phyloP scores from a whole-genome alignment of 2,888 invertebrate species.

The Monopis laevigella region DNA sequence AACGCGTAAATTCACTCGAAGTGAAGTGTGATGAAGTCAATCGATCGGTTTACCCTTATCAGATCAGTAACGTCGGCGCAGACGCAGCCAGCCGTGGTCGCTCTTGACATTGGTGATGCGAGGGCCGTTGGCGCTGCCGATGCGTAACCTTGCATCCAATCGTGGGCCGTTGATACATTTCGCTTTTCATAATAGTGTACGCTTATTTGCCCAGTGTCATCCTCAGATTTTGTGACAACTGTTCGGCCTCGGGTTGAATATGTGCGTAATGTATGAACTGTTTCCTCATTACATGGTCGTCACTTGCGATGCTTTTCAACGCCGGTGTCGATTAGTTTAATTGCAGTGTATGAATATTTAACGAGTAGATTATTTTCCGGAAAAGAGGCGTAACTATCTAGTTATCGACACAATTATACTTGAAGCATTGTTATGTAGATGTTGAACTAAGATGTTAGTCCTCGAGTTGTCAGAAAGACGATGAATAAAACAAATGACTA shows the following conservation, averaged over 20 bases:
- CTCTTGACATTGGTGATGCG: slow-evolving; percentile 7
- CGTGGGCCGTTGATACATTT: slow-evolving; percentile 6
- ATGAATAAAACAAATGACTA: slow-evolving; percentile 35
- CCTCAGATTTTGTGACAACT: slow-evolving; percentile 1
- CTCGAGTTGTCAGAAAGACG: slow-evolving; percentile 27
- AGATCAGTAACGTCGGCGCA: background rate
- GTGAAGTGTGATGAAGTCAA: slow-evolving; percentile 6
- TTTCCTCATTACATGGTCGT: slow-evolving; percentile 15
- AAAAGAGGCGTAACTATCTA: slow-evolving; percentile 32
- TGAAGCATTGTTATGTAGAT: slow-evolving; percentile 56
- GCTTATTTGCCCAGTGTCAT: background rate
- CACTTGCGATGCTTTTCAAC: slow-evolving; percentile 33
- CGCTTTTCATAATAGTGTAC: slow-evolving; percentile 5
- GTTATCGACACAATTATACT: slow-evolving; percentile 49
- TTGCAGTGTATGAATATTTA: slow-evolving; percentile 44
- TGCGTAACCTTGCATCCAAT: slow-evolving; percentile 5
- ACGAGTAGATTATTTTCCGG: slow-evolving; percentile 36
- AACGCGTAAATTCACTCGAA: slow-evolving; percentile 1
- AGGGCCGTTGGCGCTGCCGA: slow-evolving; percentile 6
- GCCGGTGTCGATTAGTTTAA: slow-evolving; percentile 24
- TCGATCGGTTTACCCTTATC: slow-evolving; percentile 6
- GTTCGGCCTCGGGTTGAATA: background rate
- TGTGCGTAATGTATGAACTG: slow-evolving; percentile 8
- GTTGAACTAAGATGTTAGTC: slow-evolving; percentile 27
- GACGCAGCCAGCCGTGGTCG: slow-evolving; percentile 7